Evolutionary conservation across 2,888 invertebrate genomes (phyloP), one percentile per base, ranked within the genome.

Genomic region (Bursaphelenchus okinawaensis): DNA sequence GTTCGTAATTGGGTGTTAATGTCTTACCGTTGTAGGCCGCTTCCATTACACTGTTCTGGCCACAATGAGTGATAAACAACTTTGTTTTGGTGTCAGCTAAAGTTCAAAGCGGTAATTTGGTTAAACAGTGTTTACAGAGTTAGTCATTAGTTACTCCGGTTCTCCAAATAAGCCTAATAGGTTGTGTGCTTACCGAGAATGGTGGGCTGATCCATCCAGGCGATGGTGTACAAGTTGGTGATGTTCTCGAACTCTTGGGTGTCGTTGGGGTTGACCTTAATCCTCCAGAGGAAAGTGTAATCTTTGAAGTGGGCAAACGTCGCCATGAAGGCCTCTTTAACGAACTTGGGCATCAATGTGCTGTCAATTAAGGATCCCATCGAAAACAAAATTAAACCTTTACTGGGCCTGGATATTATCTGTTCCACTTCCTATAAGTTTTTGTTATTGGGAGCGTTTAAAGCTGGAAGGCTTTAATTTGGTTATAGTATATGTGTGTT

Each of bases 11-110:
- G 40, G 40, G 40, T 9, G n/a, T 40, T n/a, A 40, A 9, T n/a
- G 54, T n/a, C 22, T 23, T 26, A 23, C 60, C 60, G 19, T 55
- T 59, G 16, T 54, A 23, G 1, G 52, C 50, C 24, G 51, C 50
- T 28, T 59, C 60, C 50, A 59, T 59, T 12, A 26, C 20, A 26
- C 60, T 59, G 54, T 59, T 59, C 26, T 29, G 55, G 9, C 62
- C 62, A 6, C 62, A 62, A 6, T 62, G 62, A 16, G 61, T 23
- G 23, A 60, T 60, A 22, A 60, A 60, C 12, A 63, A n/a, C 62
- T 60, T 55, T 22, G 61, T 60, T 23, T 22, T 22, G 12, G 24
- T 12, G 23, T 60, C 61, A 62, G 61, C 62, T 60, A 60, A 62
- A 60, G 62, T 12, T 57, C 19, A 22, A n/a, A n/a, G n/a, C n/a